Evolutionary conservation across 2,797 vertebrate genomes (phyloP), one percentile per base, ranked within the genome.

Genomic region (Bovichtus diacanthus): DNA sequence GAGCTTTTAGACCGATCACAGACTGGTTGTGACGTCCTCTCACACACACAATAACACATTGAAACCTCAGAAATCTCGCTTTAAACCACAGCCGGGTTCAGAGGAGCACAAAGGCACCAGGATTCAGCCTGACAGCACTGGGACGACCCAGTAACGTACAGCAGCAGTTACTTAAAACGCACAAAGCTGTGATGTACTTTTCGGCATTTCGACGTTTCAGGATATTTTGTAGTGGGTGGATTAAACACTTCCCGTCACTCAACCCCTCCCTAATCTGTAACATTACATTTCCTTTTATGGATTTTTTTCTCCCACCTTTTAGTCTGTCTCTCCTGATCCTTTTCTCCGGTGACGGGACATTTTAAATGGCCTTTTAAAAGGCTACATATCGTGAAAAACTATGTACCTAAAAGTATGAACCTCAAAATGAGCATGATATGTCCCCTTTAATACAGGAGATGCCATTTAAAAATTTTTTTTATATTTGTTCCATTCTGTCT

Each of bases 1-100:
- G 76, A 78, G 73, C 80, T 76, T 81, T 77, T 67, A 87, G 46
- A 61, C 47, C 75, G 47, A n/a, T 23, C 38, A 36, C 62, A 60
- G 54, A 44, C 59, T 60, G 44, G 76, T 76, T 43, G 11, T 1
- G 31, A 66, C 72, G 31, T 74, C 80, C n/a, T 44, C 46, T 47
- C 58, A 56, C n/a, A n/a, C n/a, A n/a, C n/a, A n/a, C n/a, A n/a
- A n/a, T n/a, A n/a, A n/a, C 18, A 36, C 55, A 58, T 70, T 54
- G 46, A 31, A 54, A 44, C 21, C 60, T 50, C 53, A 0, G 25
- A 56, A 61, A 78, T 59, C 23, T 54, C 56, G 21, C 65, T 85
- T 49, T 34, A 31, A 74, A 80, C 59, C 66, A 13, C 76, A 74
- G 69, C 72, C 23, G 78, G 81, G 19, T 68, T 76, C 60, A 70